phyloP scores from a whole-genome alignment of 2,888 invertebrate genomes.

The Drosophila pullipes region DNA sequence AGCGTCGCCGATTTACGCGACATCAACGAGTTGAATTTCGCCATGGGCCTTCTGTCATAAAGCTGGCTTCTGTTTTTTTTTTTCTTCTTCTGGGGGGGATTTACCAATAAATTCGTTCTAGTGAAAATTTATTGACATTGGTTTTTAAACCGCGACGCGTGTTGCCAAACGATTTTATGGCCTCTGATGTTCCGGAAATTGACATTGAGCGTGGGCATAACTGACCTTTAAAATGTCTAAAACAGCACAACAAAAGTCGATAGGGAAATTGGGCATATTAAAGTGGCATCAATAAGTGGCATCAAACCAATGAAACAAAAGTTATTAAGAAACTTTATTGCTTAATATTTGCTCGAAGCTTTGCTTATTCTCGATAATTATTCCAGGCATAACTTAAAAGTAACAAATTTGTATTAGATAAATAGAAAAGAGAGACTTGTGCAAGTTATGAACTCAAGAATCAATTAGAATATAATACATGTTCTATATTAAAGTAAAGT shows the following conservation, averaged over 20 bases:
- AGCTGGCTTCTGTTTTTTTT: constrained; percentile 32
- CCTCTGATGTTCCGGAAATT: constrained; percentile 55
- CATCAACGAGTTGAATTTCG: constrained; percentile 69
- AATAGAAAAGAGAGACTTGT: neutral
- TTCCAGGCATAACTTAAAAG: neutral
- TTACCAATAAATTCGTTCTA: constrained; percentile 80
- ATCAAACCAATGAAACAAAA: neutral
- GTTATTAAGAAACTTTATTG: neutral
- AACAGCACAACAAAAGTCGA: constrained; percentile 22
- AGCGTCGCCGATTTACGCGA: constrained; percentile 67
- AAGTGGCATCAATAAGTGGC: constrained; percentile 17
- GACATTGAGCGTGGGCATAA: constrained; percentile 60
- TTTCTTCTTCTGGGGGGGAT: constrained; percentile 34
- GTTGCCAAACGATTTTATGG: constrained; percentile 68
- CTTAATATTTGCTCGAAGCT: neutral
- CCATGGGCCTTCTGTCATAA: constrained; percentile 63
- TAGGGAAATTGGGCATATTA: constrained; percentile 36
- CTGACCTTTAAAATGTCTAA: constrained; percentile 53
- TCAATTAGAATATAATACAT: neutral
- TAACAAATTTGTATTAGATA: neutral
- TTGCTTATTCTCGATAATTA: neutral
- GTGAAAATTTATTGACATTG: constrained; percentile 81
- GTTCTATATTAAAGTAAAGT: neutral
- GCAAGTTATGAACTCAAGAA: neutral
- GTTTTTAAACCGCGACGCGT: constrained; percentile 80